phyloP scores from a whole-genome alignment of 2,888 invertebrate genomes.

The Aleiodes leptofemur region DNA sequence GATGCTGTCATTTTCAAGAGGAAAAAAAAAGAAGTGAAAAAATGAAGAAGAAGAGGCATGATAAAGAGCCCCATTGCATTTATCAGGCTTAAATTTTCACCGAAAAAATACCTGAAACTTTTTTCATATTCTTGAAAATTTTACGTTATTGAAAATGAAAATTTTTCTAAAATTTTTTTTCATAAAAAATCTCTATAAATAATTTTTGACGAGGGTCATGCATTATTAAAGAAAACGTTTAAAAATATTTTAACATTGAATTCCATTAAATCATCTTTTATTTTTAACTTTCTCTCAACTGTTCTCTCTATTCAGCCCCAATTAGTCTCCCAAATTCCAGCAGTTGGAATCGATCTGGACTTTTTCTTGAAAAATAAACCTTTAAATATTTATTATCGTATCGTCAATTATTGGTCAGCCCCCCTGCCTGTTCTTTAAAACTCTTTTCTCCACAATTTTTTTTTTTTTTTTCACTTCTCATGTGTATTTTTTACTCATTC shows the following conservation, averaged over 20 bases:
- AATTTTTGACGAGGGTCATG: background rate
- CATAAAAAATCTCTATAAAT: no score
- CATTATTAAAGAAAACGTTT: no score
- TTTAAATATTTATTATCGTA: conserved; percentile 32
- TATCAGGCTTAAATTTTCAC: conserved; percentile 21
- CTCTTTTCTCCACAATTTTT: background rate
- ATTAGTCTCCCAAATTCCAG: background rate
- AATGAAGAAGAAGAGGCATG: no score
- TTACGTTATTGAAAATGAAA: background rate
- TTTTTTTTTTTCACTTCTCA: conserved; percentile 1
- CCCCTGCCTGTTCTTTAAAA: background rate
- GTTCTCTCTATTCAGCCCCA: conserved; percentile 11
- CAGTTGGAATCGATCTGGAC: background rate
- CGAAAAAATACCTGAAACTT: conserved; percentile 15
- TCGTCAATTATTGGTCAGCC: conserved; percentile 20
- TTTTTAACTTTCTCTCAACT: no score
- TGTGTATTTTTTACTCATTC: conserved; percentile 1
- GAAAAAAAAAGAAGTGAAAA: background rate
- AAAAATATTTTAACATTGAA: no score
- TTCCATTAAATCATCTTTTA: no score
- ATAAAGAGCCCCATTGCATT: conserved; percentile 1
- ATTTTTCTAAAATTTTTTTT: background rate
- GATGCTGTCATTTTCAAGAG: conserved; percentile 23
- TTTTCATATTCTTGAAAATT: background rate
- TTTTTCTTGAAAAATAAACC: background rate